Evolutionary conservation across 2,888 invertebrate genomes (phyloP), one percentile per base, ranked within the genome.

Genomic region (Mimumesa dahlbomi): DNA sequence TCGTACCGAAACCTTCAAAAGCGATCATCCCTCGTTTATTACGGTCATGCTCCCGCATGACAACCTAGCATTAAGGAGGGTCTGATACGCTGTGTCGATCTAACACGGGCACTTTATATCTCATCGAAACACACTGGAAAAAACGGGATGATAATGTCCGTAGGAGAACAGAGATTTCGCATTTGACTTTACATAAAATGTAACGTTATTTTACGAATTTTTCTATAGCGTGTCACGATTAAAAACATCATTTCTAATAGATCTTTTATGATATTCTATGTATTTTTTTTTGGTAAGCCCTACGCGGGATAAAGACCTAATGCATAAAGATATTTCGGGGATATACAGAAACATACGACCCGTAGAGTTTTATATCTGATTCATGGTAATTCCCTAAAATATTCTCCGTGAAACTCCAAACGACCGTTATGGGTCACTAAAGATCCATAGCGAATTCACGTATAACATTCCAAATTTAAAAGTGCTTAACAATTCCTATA

Each of bases 341-440:
- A 43, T 63, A 31, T 34, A 40, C 43, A n/a, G n/a, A 45, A 52
- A 63, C 46, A 61, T 21, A 59, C 70, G 22, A 63, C 42, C n/a
- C 25, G 42, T 14, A 21, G 25, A 52, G 63, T 57, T 66, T 69
- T 63, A 64, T 59, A 52, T 46, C 38, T 25, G 34, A 22, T 48
- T 48, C 42, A 59, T 48, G 36, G 14, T 36, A 31, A 43, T 40
- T 31, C 29, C 62, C 43, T 22, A 61, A 57, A 63, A 77, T 77
- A 69, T 74, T 74, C 61, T 22, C 46, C 38, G 42, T 34, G 61
- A 52, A 77, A 70, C 22, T 56, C 31, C 13, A 42, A 19, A 43
- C 18, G 56, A 66, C 75, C 61, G 82, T 82, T 84, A 79, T 77
- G 78, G 76, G 78, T 82, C 83, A 79, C 40, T 54, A 42, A 64